Evolutionary conservation across 2,797 vertebrate genomes (phyloP).

Genomic region (Chromobotia macracanthus): DNA sequence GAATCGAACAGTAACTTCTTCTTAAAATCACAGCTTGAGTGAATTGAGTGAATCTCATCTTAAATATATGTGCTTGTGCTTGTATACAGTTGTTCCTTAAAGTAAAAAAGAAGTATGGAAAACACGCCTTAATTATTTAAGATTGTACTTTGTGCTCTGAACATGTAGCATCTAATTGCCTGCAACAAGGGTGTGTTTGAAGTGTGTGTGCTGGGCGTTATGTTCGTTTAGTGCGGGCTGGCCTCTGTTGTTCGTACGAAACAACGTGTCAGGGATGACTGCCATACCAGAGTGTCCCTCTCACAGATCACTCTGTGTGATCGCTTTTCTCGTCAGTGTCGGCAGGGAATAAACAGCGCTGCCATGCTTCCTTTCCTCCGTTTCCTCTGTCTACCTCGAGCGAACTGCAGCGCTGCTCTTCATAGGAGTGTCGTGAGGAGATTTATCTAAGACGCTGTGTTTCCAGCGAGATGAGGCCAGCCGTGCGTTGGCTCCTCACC

Average conservation of each 20-base stretch:
- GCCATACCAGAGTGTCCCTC: conserved; percentile 32
- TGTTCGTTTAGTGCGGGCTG: conserved; percentile 8
- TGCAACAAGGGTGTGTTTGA: conserved; percentile 8
- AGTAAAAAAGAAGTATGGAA: too few relatives aligned
- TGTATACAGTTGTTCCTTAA: too few relatives aligned
- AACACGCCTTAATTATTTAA: too few relatives aligned
- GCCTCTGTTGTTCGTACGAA: conserved; percentile 27
- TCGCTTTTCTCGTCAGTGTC: conserved; percentile 21
- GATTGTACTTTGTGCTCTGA: too few relatives aligned
- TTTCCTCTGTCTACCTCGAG: conserved; percentile 35
- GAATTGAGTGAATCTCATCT: too few relatives aligned
- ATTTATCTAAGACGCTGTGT: conserved; percentile 27
- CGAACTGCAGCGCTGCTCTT: conserved; percentile 24
- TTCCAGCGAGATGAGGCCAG: conserved; percentile 32
- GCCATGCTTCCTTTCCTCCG: conserved; percentile 35
- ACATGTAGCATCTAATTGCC: too few relatives aligned
- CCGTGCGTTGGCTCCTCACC: conserved; percentile 23
- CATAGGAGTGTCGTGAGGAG: conserved; percentile 10
- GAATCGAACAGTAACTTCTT: background rate
- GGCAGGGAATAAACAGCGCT: conserved; percentile 28
- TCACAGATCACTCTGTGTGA: conserved; percentile 33
- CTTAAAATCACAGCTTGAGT: background rate
- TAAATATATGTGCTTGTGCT: too few relatives aligned
- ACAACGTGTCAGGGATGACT: conserved; percentile 40
- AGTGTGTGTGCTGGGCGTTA: conserved; percentile 1